Evolutionary conservation across 64 coral and sea anemone species (phyloP).

Genomic region (Dendrophyllia cribrosa): DNA sequence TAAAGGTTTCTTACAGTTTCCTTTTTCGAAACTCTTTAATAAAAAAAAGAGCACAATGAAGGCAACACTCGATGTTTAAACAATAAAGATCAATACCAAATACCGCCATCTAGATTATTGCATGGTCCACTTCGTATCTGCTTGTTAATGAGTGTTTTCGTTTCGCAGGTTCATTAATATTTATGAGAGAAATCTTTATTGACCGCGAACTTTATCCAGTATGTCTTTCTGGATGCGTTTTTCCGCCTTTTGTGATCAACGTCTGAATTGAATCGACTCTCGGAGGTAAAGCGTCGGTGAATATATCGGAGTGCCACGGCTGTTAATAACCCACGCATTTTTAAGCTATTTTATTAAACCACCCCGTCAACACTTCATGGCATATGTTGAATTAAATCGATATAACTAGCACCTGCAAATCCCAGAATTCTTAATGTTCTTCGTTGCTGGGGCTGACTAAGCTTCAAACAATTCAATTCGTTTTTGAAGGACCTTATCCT

Average conservation of each 20-base stretch:
- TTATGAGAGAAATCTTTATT: neutral
- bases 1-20: no score
- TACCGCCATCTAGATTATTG: neutral
- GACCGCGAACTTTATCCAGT: no score
- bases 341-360: no score
- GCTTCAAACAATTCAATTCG: conserved; percentile 6
- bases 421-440: conserved; percentile 5
- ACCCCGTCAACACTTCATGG: neutral
- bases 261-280: neutral
- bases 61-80: no score
- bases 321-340: neutral
- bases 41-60: no score
- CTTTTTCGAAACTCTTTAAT: no score
- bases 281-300: no score
- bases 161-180: conserved; percentile 17
- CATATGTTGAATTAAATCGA: conserved; percentile 34
- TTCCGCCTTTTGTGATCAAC: neutral
- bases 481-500: no score
- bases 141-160: neutral
- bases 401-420: conserved; percentile 31
- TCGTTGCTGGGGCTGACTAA: conserved; percentile 11
- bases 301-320: neutral
- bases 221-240: neutral
- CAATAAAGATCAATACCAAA: no score
- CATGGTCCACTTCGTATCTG: neutral